Base-by-base conservation (phyloP, 1,140 invertebrate genomes). In the Eupeodes corollae region DNA sequence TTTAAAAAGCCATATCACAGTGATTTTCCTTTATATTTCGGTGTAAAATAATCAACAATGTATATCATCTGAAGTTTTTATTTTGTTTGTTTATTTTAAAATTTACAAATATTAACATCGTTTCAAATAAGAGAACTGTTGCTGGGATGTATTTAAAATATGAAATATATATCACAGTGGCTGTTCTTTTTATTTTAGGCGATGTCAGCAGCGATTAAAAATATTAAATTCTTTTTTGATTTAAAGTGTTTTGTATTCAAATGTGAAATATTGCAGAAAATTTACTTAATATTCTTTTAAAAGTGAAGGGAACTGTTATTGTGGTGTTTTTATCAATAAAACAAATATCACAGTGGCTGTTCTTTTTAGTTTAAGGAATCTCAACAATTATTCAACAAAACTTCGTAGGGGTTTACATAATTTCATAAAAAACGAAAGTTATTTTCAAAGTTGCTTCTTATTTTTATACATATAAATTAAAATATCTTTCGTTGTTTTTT, bases 11-110 rank as follows among this genome's bases (percentile, higher is more conserved):
- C 55, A 63, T 66, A 67, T 67, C 63, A 67, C 63, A 67, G 63
- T 66, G 63, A 66, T 67, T 66, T 66, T 67, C 63, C 63, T 66
- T 67, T 66, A 60, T 63, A 67, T 45, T 51, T 61, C 48, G 51
- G 56, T 59, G 37, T 9, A 38, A 44, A n/a, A 15, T 15, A 46
- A 35, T 45, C 52, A 32, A 45, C n/a, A 32, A 39, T 42, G 15
- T 31, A 42, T 15, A 15, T 19, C 31, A n/a, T n/a, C n/a, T n/a
- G n/a, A n/a, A n/a, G n/a, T n/a, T n/a, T n/a, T n/a, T n/a, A n/a
- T n/a, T n/a, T n/a, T n/a, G n/a, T n/a, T 26, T 26, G 8, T 26
- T 26, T 26, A 26, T 5, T 26, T 26, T 26, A 5, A 3, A 5
- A 26, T 26, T 26, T 26, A 26, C 21, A 26, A 5, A 26, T 26